Conservation (phyloP, 2,113 vertebrate species). For the Synodontis membranacea region DNA sequence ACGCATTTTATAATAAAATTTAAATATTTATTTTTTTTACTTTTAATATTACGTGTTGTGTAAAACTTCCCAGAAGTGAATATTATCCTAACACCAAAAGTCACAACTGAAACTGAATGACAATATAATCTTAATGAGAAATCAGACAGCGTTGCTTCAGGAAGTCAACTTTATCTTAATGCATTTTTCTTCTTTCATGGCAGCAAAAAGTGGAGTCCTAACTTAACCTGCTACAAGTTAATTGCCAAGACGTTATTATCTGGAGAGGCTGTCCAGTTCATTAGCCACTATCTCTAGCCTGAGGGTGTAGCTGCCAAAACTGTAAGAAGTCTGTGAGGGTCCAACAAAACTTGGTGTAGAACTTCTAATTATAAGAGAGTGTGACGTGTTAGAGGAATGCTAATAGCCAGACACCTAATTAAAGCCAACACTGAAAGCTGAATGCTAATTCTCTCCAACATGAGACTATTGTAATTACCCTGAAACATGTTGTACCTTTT, state of each 20-base stretch:
- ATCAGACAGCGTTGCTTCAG: background rate
- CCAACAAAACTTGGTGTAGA: background rate
- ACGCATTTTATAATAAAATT: no score
- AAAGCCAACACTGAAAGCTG: background rate
- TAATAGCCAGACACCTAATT: background rate
- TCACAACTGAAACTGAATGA: conserved; percentile 1
- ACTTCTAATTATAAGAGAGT: conserved; percentile 16
- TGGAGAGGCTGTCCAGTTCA: background rate
- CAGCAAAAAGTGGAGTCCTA: background rate
- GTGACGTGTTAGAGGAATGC: background rate
- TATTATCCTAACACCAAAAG: background rate
- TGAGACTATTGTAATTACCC: background rate
- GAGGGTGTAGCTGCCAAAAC: conserved; percentile 23
- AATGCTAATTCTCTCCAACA: background rate
- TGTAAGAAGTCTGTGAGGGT: background rate
- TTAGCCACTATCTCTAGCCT: conserved; percentile 19
- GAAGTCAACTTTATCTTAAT: conserved; percentile 12
- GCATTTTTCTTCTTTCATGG: background rate
- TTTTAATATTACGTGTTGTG: background rate
- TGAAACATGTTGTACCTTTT: background rate
- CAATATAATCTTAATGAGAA: conserved; percentile 25
- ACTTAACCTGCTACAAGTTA: background rate
- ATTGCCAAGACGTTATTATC: background rate
- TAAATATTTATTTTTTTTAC: no score
- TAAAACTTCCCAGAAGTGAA: background rate